A percentile compares a stretch with the other conserved stretches of the same genome.
phyloP scores from a whole-genome alignment of 2,888 invertebrate species.

The Folsomia candida region DNA sequence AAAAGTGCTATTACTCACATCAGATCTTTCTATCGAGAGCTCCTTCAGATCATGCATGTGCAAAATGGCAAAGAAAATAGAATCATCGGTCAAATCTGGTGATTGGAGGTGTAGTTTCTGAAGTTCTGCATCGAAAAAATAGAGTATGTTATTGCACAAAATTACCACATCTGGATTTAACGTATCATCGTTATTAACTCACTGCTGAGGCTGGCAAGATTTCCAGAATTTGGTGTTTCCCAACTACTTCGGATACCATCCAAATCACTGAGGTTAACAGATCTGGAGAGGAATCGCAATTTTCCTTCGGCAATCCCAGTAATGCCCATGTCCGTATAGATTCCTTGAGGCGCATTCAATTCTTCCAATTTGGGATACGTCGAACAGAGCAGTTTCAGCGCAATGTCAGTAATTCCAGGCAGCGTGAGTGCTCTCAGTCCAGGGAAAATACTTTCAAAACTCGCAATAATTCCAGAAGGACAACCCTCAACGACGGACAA shows the following conservation, averaged over 20 bases:
- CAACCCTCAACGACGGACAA: constrained; percentile 36
- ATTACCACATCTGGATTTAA: neutral
- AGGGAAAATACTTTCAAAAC: constrained; percentile 33
- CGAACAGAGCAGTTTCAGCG: constrained; percentile 24
- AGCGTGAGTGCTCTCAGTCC: constrained; percentile 23
- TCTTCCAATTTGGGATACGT: constrained; percentile 39
- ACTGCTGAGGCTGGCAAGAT: neutral
- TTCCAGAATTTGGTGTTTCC: neutral
- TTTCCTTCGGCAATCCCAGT: constrained; percentile 20
- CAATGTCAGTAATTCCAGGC: constrained; percentile 34
- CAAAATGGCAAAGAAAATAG: constrained; percentile 34
- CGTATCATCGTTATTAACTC: too few species aligned
- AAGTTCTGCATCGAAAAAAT: constrained; percentile 19
- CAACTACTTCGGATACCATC: neutral
- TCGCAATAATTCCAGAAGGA: constrained; percentile 29
- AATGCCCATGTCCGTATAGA: constrained; percentile 33
- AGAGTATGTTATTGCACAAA: neutral
- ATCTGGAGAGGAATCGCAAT: neutral
- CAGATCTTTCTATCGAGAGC: constrained; percentile 33
- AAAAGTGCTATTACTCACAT: too few species aligned
- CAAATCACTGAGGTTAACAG: neutral
- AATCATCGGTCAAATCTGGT: constrained; percentile 34
- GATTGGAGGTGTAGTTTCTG: constrained; percentile 31
- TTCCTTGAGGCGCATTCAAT: constrained; percentile 29
- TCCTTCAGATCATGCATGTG: constrained; percentile 34